Evolutionary conservation across 37 sponge, comb jelly and placozoan genomes (phyloP).

Genomic region (Geodia barretti): DNA sequence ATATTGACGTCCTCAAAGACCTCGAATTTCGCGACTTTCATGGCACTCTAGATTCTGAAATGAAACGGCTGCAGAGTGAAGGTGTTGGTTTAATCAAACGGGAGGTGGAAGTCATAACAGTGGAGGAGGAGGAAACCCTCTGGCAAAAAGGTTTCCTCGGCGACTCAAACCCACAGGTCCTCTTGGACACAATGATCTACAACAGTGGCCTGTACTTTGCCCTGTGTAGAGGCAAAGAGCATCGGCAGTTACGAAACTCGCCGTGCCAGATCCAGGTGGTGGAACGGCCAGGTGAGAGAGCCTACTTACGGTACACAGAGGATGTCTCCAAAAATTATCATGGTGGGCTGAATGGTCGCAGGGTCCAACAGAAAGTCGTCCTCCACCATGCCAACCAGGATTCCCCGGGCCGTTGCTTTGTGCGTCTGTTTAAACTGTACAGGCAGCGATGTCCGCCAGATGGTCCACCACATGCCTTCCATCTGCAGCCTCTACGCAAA

Average conservation of each 20-base stretch:
- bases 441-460: no score
- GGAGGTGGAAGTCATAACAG: conserved; percentile 15
- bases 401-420: conserved; percentile 13
- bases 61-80: conserved; percentile 35
- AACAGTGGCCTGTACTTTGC: conserved; percentile 45
- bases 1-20: conserved; percentile 29
- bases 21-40: conserved; percentile 19
- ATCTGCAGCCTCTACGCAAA: no score
- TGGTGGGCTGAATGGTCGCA: conserved; percentile 36
- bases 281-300: conserved; percentile 14
- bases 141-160: conserved; percentile 33
- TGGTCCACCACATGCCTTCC: no score
- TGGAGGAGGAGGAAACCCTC: conserved; percentile 21
- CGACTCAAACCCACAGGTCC: conserved; percentile 2
- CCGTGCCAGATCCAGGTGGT: conserved; percentile 34
- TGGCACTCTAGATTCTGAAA: conserved; percentile 36
- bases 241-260: conserved; percentile 21
- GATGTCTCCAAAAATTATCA: conserved; percentile 40
- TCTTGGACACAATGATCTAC: conserved; percentile 32
- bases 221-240: conserved; percentile 44
- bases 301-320: conserved; percentile 25
- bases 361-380: conserved; percentile 8
- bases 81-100: conserved; percentile 4
- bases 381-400: conserved; percentile 15
- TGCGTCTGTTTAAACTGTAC: conserved; percentile 9